phyloP scores from a whole-genome alignment of 2,888 invertebrate genomes.

The Drosophila siamana region DNA sequence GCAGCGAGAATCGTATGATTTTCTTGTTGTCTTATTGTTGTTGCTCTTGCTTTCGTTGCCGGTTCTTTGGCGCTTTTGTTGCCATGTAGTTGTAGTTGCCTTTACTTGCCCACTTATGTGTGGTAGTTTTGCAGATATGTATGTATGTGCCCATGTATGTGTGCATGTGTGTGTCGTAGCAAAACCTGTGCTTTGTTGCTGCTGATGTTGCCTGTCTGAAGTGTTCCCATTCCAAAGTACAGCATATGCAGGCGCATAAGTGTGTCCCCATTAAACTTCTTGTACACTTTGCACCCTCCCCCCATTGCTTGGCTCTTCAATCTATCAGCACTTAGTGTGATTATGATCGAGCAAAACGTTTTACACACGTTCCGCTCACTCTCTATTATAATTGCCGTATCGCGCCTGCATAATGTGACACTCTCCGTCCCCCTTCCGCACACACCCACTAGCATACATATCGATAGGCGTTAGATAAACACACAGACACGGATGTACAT shows the following conservation, averaged over 20 bases:
- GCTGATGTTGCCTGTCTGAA: conserved; percentile 10
- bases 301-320: background rate
- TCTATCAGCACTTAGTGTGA: background rate
- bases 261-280: background rate
- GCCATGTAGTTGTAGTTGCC: conserved; percentile 36
- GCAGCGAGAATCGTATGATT: conserved; percentile 71
- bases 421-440: background rate
- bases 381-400: conserved; percentile 7
- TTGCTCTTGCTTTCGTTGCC: conserved; percentile 31
- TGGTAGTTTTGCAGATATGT: background rate
- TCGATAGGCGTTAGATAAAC: conserved; percentile 14
- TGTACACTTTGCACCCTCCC: background rate
- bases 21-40: conserved; percentile 57
- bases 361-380: conserved; percentile 21
- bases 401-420: conserved; percentile 13
- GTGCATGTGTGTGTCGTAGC: background rate
- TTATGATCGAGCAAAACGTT: conserved; percentile 15
- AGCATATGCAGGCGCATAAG: background rate
- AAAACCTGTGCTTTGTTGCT: conserved; percentile 4
- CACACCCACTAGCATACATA: background rate
- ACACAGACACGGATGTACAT: too few species aligned
- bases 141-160: background rate
- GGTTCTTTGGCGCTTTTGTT: conserved; percentile 49
- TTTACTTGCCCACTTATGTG: conserved; percentile 16
- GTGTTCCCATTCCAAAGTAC: conserved; percentile 31